Evolutionary conservation across 2,113 vertebrate genomes (phyloP).

Genomic region (Leptobrachium ailaonicum): DNA sequence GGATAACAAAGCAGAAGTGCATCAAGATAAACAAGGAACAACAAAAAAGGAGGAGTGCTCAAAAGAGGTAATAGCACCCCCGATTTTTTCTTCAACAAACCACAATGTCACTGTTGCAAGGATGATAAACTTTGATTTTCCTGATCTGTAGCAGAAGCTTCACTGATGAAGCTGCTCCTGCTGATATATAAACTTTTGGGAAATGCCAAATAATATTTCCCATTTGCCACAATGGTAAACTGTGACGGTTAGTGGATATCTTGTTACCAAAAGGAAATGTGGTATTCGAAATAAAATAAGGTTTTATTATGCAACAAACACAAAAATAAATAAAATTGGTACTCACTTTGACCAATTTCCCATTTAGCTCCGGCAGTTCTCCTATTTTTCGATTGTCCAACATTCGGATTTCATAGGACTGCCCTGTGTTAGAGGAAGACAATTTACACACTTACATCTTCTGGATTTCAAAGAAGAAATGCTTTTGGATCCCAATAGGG

Average conservation of each 20-base stretch:
- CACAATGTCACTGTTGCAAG: neutral
- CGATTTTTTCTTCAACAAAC: neutral
- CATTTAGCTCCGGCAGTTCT: conserved; percentile 92
- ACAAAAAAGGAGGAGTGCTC: neutral
- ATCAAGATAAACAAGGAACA: neutral
- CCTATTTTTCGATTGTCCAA: conserved; percentile 96
- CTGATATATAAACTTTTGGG: too few species aligned
- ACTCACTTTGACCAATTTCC: conserved; percentile 93
- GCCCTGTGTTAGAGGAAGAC: conserved; percentile 69
- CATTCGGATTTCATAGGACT: conserved; percentile 98
- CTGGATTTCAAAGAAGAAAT: too few species aligned
- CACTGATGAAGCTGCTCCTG: too few species aligned
- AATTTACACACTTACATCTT: neutral
- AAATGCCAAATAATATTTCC: too few species aligned
- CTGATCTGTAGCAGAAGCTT: neutral
- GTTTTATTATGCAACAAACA: neutral
- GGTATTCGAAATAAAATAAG: too few species aligned
- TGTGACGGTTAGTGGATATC: too few species aligned
- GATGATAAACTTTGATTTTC: neutral
- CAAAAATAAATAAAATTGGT: too few species aligned
- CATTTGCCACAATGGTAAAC: too few species aligned
- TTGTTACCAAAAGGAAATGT: too few species aligned
- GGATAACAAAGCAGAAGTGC: neutral
- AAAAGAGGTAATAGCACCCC: neutral
- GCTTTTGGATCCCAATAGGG: too few species aligned